These are phyloP conservation scores for Rhodophaea formosa DNA, from an alignment of 2,888 invertebrate species.

Conservation along the genomic window DNA sequence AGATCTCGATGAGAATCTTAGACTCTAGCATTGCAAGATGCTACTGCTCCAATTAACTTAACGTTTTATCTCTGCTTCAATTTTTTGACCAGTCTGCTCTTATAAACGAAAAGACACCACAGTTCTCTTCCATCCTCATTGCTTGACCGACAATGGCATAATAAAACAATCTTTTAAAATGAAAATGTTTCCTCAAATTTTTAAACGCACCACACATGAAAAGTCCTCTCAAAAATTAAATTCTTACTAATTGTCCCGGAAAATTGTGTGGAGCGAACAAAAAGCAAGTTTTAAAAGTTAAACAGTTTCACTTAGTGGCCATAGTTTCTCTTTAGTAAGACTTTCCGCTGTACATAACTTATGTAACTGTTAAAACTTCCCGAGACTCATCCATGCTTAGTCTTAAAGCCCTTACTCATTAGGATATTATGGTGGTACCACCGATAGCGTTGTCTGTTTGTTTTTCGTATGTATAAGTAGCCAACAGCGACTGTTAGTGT, in stretches of 20 bases:
- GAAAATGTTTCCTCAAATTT: neutral
- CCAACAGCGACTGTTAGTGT: too few relatives aligned
- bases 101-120: too few relatives aligned
- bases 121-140: too few relatives aligned
- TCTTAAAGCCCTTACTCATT: neutral
- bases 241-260: conserved; percentile 11
- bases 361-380: conserved; percentile 17
- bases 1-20: too few relatives aligned
- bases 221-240: neutral
- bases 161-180: neutral
- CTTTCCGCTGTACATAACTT: conserved; percentile 15
- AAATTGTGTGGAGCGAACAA: conserved; percentile 10
- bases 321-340: conserved; percentile 17
- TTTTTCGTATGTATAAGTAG: too few relatives aligned
- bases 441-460: too few relatives aligned
- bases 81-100: too few relatives aligned
- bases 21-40: too few relatives aligned
- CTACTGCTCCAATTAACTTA: too few relatives aligned
- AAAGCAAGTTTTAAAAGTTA: conserved; percentile 16
- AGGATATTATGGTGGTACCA: too few relatives aligned
- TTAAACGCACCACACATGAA: neutral
- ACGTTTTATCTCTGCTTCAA: too few relatives aligned
- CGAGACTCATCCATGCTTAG: conserved; percentile 15
- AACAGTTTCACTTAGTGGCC: conserved; percentile 17
- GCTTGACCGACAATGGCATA: neutral